These are phyloP conservation scores for Pristionchus japonicus DNA, from an alignment of 2,888 invertebrate species.

Conservation along the genomic window DNA sequence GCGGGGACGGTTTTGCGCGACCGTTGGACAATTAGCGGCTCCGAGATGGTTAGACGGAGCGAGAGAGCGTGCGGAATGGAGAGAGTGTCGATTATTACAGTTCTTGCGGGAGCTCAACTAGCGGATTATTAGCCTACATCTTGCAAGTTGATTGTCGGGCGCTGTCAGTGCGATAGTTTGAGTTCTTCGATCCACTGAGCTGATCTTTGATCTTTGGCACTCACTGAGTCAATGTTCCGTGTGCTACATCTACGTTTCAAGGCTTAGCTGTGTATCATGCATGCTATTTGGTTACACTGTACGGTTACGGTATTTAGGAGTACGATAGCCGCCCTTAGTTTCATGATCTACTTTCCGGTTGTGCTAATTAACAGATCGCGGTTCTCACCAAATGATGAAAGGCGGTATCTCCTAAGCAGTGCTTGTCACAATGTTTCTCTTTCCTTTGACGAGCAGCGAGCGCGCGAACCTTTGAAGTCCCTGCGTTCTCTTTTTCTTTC, in stretches of 20 bases:
- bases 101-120: neutral
- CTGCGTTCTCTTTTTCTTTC: neutral
- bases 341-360: neutral
- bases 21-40: neutral
- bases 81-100: neutral
- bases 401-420: neutral
- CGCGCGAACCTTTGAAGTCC: neutral
- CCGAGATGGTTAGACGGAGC: neutral
- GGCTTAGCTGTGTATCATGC: too few relatives aligned
- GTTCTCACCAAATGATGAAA: neutral
- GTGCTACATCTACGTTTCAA: too few relatives aligned
- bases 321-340: neutral
- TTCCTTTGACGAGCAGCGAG: slow-evolving; percentile 18
- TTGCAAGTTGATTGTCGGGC: neutral
- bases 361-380: neutral
- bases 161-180: neutral
- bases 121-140: slow-evolving; percentile 29
- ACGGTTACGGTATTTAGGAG: neutral
- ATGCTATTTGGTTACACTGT: neutral
- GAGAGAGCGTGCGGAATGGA: neutral
- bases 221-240: too few relatives aligned
- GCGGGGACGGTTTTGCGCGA: neutral
- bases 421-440: slow-evolving; percentile 33
- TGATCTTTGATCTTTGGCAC: too few relatives aligned
- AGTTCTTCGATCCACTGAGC: neutral